Evolutionary conservation across 2,113 vertebrate species (phyloP).

Genomic region (Trematocara variabile): DNA sequence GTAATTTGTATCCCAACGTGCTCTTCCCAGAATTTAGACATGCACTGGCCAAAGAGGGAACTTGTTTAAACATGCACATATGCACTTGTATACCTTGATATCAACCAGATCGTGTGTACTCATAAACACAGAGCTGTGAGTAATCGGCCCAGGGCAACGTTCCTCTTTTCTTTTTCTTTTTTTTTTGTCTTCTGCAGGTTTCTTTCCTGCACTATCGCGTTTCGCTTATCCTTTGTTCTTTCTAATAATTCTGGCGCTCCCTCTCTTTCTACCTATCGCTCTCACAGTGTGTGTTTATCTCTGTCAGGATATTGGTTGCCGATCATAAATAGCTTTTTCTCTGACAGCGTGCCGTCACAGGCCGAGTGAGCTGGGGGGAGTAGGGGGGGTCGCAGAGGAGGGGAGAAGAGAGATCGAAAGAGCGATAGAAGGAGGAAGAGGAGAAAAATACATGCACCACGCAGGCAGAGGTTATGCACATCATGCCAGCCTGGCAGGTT

Average conservation of each 20-base stretch:
- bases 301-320: slow-evolving; percentile 53
- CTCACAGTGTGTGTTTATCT: slow-evolving; percentile 46
- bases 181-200: background rate
- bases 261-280: background rate
- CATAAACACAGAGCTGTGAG: background rate
- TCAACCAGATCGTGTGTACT: background rate
- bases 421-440: background rate
- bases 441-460: background rate
- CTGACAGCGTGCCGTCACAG: slow-evolving; percentile 36
- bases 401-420: background rate
- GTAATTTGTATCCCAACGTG: slow-evolving; percentile 34
- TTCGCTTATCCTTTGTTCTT: background rate
- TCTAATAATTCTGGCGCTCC: slow-evolving; percentile 26
- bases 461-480: slow-evolving; percentile 17
- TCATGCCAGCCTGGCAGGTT: slow-evolving; percentile 30
- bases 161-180: background rate
- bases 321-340: slow-evolving; percentile 64
- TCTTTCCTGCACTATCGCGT: background rate
- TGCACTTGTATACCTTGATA: background rate
- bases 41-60: background rate
- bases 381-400: background rate
- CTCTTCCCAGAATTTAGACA: background rate
- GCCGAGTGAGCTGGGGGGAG: background rate
- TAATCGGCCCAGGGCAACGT: slow-evolving; percentile 6
- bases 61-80: background rate